A percentile compares a stretch with the other conserved stretches of the same genome.
phyloP scores from a whole-genome alignment of 2,888 invertebrate species.

The Dryobota labecula region DNA sequence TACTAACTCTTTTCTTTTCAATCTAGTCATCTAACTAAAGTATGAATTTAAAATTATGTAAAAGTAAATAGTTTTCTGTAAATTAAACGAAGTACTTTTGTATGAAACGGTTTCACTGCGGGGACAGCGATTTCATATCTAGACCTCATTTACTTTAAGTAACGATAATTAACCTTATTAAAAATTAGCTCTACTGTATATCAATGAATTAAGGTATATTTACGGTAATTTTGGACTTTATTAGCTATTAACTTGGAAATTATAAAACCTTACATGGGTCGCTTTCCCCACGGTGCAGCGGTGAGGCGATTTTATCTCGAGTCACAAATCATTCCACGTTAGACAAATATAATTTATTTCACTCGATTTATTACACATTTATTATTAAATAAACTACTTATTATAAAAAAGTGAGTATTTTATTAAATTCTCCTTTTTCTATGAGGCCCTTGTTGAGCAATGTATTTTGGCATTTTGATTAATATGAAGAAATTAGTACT shows the following conservation, averaged over 20 bases:
- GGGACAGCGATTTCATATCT: slow-evolving; percentile 30
- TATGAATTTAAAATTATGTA: slow-evolving; percentile 51
- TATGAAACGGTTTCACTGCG: slow-evolving; percentile 32
- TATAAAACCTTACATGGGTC: slow-evolving; percentile 35
- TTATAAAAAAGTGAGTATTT: slow-evolving; percentile 65
- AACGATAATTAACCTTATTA: slow-evolving; percentile 21
- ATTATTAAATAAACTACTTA: slow-evolving; percentile 78
- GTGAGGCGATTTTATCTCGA: slow-evolving; percentile 62
- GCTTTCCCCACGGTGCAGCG: slow-evolving; percentile 66
- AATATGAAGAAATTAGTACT: background rate
- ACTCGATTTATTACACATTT: slow-evolving; percentile 85
- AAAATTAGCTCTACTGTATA: slow-evolving; percentile 24
- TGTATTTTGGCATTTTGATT: no score
- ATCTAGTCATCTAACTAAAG: slow-evolving; percentile 46
- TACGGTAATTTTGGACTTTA: slow-evolving; percentile 33
- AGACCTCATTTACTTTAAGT: slow-evolving; percentile 13
- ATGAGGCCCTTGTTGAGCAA: background rate
- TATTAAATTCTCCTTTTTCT: slow-evolving; percentile 18
- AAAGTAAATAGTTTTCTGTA: slow-evolving; percentile 56
- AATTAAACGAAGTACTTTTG: slow-evolving; percentile 43
- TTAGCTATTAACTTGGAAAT: slow-evolving; percentile 39
- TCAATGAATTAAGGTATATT: slow-evolving; percentile 24
- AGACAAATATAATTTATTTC: slow-evolving; percentile 79
- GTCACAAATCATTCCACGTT: slow-evolving; percentile 79
- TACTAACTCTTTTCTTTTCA: slow-evolving; percentile 50